Base-by-base conservation (phyloP, 2,797 vertebrate species). In the Girardinus metallicus region DNA sequence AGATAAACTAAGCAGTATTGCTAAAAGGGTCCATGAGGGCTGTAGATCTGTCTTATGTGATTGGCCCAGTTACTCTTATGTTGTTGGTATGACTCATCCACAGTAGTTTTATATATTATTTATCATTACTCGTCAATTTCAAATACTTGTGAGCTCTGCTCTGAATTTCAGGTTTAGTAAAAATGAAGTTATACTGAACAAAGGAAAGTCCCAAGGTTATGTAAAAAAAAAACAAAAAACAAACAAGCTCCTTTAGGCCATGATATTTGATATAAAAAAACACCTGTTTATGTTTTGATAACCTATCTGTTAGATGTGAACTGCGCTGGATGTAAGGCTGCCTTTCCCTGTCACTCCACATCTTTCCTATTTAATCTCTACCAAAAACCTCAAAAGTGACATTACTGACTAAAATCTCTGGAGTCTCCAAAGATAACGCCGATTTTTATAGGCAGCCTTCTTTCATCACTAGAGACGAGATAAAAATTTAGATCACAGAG, bases 311-410 rank as follows among this genome's bases (percentile, higher is more conserved):
- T 76, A 85, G 53, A 85, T 80, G 55, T 71, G 66, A 41, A 6
- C 55, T 80, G 71, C 81, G 76, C 81, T 68, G 36, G 34, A 84
- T 57, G 21, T 80, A 29, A 76, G 26, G 39, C 64, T 53, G 66
- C 51, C 31, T 88, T 81, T 82, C 71, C 41, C 83, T 87, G 78
- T 89, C 87, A 86, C 73, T 73, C n/a, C 10, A 62, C 79, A 87
- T 88, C 57, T 57, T 75, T 81, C 46, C 57, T 74, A 73, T 86
- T 91, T 86, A 81, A 90, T 88, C 82, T 86, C 55, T 68, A 83
- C 83, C 83, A 89, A 83, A 85, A 76, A 83, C 83, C 55, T 43
- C 46, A 74, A 85, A 87, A 86, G 76, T 31, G 71, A 71, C 60
- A 82, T 62, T 21, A 13, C 68, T 76, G 70, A 78, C 76, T 29